These are phyloP conservation scores for Phylloscopus whistleri DNA, from an alignment of 2,113 vertebrate species.

Conservation along the genomic window DNA sequence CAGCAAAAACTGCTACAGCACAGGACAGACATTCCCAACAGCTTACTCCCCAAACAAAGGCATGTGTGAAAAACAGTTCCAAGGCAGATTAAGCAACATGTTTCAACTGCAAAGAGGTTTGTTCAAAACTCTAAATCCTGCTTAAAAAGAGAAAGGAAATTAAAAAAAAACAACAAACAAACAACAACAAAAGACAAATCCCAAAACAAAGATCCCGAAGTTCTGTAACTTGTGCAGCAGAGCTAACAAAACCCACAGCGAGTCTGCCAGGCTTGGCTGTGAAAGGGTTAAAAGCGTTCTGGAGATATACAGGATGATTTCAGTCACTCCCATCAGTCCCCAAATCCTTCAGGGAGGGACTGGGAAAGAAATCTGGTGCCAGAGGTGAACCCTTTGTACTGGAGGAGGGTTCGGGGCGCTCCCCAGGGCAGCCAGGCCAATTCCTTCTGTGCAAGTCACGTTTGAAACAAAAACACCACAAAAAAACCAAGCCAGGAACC, in stretches of 20 bases:
- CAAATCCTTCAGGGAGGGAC: neutral
- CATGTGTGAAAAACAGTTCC: conserved; percentile 51
- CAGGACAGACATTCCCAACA: conserved; percentile 26
- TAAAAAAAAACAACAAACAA: neutral
- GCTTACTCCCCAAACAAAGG: conserved; percentile 44
- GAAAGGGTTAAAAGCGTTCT: neutral
- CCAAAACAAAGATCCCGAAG: neutral
- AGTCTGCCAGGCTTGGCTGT: neutral
- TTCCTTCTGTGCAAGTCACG: conserved; percentile 1
- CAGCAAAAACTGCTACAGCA: conserved; percentile 18
- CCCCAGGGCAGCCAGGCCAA: neutral
- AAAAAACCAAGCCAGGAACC: neutral
- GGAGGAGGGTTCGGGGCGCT: neutral
- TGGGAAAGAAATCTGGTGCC: neutral
- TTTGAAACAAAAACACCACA: neutral
- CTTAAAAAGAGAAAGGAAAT: neutral
- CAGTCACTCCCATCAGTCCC: neutral
- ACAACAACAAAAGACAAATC: neutral
- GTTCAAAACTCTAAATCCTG: conserved; percentile 27
- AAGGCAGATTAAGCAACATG: conserved; percentile 56
- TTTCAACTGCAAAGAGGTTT: conserved; percentile 27
- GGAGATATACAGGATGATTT: neutral
- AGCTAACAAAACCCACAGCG: conserved; percentile 2
- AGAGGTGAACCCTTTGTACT: neutral
- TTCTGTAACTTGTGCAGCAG: neutral